A percentile compares a stretch with the other conserved stretches of the same genome.
Evolutionary conservation across 2,888 invertebrate species (phyloP).

Genomic region (Lithophane leautieri): DNA sequence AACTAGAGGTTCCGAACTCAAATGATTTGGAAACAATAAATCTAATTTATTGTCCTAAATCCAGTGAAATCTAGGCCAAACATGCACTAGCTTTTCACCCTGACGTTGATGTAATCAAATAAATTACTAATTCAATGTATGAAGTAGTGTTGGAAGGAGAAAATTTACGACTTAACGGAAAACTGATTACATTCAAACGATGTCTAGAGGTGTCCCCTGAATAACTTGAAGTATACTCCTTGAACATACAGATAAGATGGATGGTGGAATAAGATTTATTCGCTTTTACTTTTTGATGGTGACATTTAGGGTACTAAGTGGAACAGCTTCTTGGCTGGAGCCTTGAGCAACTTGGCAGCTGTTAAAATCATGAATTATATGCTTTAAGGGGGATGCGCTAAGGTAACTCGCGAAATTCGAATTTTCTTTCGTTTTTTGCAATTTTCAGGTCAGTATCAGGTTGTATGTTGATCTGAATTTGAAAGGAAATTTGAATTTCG

Average conservation of each 20-base stretch:
- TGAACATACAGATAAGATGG: conserved; percentile 48
- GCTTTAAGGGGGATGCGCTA: not conserved
- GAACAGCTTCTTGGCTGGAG: not conserved
- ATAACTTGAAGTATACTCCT: conserved; percentile 49
- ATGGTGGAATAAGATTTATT: conserved; percentile 40
- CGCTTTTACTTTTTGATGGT: conserved; percentile 39
- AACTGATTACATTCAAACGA: conserved; percentile 54
- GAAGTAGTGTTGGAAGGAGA: conserved; percentile 42
- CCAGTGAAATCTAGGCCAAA: conserved; percentile 18
- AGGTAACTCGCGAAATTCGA: too few species aligned
- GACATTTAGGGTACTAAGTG: conserved; percentile 18
- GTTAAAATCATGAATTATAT: not conserved
- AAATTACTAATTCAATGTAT: conserved; percentile 53
- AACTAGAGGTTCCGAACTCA: not conserved
- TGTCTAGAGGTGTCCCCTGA: conserved; percentile 54
- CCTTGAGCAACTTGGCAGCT: not conserved
- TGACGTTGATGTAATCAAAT: conserved; percentile 37
- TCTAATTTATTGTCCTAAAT: conserved; percentile 11
- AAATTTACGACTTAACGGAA: conserved; percentile 59
- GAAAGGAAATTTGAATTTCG: too few species aligned
- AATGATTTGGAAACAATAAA: not conserved
- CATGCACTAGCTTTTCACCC: conserved; percentile 23
- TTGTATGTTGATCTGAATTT: too few species aligned
- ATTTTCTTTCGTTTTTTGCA: too few species aligned
- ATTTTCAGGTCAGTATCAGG: too few species aligned